phyloP scores from a whole-genome alignment of 2,113 vertebrate genomes.

The Pseudorhombus dupliciocellatus region DNA sequence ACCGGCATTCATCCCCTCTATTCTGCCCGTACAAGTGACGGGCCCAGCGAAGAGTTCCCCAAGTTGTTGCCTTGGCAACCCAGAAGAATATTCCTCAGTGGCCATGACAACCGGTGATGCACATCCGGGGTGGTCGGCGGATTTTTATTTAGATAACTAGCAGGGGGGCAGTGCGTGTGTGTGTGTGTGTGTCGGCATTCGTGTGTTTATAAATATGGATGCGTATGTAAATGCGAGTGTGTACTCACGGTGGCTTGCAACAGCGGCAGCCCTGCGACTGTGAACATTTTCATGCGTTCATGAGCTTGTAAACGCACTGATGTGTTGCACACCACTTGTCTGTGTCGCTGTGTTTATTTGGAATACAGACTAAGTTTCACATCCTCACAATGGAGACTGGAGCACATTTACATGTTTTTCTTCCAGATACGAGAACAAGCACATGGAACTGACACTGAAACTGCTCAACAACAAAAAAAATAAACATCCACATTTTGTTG shows the following conservation, averaged over 20 bases:
- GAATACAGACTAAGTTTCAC: neutral
- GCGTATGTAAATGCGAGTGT: conserved; percentile 20
- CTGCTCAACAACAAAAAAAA: neutral
- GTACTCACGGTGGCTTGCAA: neutral
- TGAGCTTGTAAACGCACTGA: neutral
- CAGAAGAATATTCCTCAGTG: conserved; percentile 75
- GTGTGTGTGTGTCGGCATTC: conserved; percentile 52
- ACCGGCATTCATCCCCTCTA: conserved; percentile 30
- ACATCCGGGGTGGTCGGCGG: conserved; percentile 72
- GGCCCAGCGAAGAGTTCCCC: conserved; percentile 72
- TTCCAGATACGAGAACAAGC: neutral
- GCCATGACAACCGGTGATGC: conserved; percentile 83
- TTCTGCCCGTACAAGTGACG: conserved; percentile 58
- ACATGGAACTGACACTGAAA: no score
- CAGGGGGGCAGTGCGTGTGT: conserved; percentile 47
- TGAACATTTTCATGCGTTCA: conserved; percentile 4
- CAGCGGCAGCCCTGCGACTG: neutral
- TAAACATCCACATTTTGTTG: no score
- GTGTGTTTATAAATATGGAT: conserved; percentile 15
- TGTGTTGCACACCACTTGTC: neutral
- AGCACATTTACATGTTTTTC: no score
- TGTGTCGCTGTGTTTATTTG: neutral
- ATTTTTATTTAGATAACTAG: conserved; percentile 76
- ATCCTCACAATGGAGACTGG: neutral
- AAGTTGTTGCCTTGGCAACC: conserved; percentile 83